These are phyloP conservation scores for Philaethria dido DNA, from an alignment of 2,888 invertebrate species.

Conservation along the genomic window DNA sequence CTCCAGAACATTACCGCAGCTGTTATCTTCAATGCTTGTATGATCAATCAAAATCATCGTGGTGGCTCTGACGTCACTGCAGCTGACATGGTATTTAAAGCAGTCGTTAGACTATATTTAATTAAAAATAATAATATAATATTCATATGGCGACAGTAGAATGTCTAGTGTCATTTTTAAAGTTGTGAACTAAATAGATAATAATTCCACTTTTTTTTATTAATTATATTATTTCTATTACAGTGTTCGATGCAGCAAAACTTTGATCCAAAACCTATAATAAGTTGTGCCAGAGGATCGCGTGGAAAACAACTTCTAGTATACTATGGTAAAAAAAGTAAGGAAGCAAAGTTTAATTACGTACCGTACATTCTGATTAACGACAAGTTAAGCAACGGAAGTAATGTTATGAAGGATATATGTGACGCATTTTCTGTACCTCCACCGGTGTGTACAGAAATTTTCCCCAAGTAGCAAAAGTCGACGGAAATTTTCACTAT, in stretches of 20 bases:
- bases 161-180: too few relatives aligned
- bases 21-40: conserved; percentile 87
- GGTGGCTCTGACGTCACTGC: conserved; percentile 45
- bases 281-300: conserved; percentile 51
- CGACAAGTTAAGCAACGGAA: conserved; percentile 46
- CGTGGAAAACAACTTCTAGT: conserved; percentile 52
- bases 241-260: conserved; percentile 53
- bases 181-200: too few relatives aligned
- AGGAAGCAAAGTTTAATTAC: conserved; percentile 48
- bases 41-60: conserved; percentile 76
- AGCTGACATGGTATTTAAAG: conserved; percentile 43
- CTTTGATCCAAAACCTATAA: conserved; percentile 49
- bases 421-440: conserved; percentile 49
- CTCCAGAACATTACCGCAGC: conserved; percentile 82
- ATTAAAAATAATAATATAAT: neutral
- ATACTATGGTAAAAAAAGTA: conserved; percentile 55
- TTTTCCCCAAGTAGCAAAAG: too few relatives aligned
- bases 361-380: conserved; percentile 57
- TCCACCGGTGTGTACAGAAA: conserved; percentile 40
- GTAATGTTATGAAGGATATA: conserved; percentile 49
- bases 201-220: too few relatives aligned
- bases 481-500: too few relatives aligned
- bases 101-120: neutral
- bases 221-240: conserved; percentile 39
- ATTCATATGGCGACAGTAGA: too few relatives aligned